Base-by-base conservation (phyloP, 1,140 invertebrate species). In the Drosophila jambulina region DNA sequence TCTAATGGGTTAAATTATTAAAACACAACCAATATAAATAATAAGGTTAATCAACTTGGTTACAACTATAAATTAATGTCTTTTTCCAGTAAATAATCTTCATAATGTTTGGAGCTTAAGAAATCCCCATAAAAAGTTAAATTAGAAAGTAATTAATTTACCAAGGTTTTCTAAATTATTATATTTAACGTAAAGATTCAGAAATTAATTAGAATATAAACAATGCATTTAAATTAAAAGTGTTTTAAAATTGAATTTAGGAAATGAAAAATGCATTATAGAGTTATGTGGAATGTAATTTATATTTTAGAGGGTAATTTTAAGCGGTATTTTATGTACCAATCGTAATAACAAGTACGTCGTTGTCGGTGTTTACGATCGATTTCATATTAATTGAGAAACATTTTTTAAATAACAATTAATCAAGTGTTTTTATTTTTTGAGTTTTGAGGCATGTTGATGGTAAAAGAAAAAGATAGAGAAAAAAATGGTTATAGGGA, bases 91-190 rank as follows among this genome's bases (percentile, higher is more conserved):
- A 5, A n/a, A 25, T 17, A 45, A 21, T 45, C 13, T 10, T n/a
- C 1, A n/a, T 2, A 27, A 27, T n/a, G 45, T 17, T 49, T n/a
- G 23, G 8, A 49, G 23, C 17, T 49, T 29, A 12, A 74, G 43
- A 63, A 32, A 68, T 8, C 19, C 40, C 29, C 43, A 48, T 65
- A 45, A 4, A 10, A 8, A 10, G 10, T 62, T 54, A 3, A 34
- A 71, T 63, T 57, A 60, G 34, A 67, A 40, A 17, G 25, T 53
- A 54, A 68, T 77, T 49, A 77, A 80, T 87, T 87, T 88, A 88
- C 84, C 84, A 80, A 88, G 75, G 77, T 88, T 88, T 80, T 88
- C 84, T 88, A 88, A 56, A 61, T 61, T 83, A 7, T 80, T 67
- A 21, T 63, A 60, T 53, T 62, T 19, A 23, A 42, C 63, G 72